Evolutionary conservation across 1,140 invertebrate genomes (phyloP).

Genomic region (Probaryconus sp.): DNA sequence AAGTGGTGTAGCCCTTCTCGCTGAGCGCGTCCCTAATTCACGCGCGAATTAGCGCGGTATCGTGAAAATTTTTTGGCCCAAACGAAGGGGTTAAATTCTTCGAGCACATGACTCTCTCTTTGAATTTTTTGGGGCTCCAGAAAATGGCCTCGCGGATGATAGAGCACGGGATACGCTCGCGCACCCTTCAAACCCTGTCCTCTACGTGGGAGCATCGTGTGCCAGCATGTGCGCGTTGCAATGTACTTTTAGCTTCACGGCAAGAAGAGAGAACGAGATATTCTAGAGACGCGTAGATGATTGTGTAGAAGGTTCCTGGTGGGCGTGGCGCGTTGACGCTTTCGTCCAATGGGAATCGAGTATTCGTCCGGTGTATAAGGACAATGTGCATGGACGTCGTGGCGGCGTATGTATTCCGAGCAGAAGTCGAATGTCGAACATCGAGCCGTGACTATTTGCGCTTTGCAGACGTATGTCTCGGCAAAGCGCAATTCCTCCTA

Average conservation of each 20-base stretch:
- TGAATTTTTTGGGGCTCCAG: constrained; percentile 23
- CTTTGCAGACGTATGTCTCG: constrained; percentile 49
- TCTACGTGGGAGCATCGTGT: neutral
- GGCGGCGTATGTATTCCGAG: constrained; percentile 50
- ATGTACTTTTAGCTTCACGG: constrained; percentile 29
- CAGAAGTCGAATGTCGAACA: constrained; percentile 61
- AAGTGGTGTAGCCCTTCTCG: constrained; percentile 48
- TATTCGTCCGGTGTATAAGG: constrained; percentile 72
- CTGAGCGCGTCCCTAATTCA: constrained; percentile 44
- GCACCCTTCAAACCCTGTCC: neutral
- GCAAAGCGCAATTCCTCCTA: constrained; percentile 8
- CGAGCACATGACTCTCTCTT: constrained; percentile 34
- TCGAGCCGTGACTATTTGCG: constrained; percentile 57
- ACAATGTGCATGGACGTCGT: constrained; percentile 73
- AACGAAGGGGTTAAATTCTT: constrained; percentile 36
- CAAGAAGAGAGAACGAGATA: constrained; percentile 21
- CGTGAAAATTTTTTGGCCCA: constrained; percentile 27
- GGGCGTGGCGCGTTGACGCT: constrained; percentile 77
- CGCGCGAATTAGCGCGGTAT: constrained; percentile 48
- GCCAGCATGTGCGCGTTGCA: neutral
- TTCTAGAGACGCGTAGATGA: constrained; percentile 68
- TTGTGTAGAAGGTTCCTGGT: constrained; percentile 69
- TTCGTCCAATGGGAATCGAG: constrained; percentile 74
- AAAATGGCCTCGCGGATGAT: constrained; percentile 24
- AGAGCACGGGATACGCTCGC: constrained; percentile 11